Evolutionary conservation across 1,140 invertebrate genomes (phyloP), one percentile per base, ranked within the genome.

Genomic region (Drosophila dunni): DNA sequence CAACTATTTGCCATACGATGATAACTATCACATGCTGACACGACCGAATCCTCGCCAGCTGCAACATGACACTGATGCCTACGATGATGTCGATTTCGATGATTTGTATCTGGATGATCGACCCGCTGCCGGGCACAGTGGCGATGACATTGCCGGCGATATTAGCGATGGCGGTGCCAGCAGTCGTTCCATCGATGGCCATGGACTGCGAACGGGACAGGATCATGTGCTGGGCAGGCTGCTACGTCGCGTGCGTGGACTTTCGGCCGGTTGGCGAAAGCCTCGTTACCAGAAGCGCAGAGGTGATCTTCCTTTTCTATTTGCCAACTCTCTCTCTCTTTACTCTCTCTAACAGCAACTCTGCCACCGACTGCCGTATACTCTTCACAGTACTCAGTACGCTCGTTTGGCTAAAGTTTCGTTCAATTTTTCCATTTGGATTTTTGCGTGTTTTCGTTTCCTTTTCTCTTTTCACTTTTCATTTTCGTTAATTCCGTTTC

Each of bases 251-350:
- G 88, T 92, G 54, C 90, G 91, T 7, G 78, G 90, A 36, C 69
- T 92, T 20, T 89, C 91, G 20, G 79, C 89, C 15, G 90, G 84
- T 34, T 92, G 91, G 91, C 91, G 91, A 10, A 92, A 91, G 57
- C 88, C 88, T 38, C 90, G 91, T 56, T 82, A 91, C 73, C 85
- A 92, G 66, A 91, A 90, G 79, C 90, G 90, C 57, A 90, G 91
- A 92, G 91, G 91, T 92, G 91, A 92, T 65, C 81, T 81, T 69
- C 65, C 53, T 63, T 75, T 34, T 29, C 24, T 29, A 5, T 29
- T 29, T 29, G 24, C 24, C 24, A 29, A 10, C 34, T 36, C 7
- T 36, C 51, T 54, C 11, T 45, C 2, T 24, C 5, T 17, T 63
- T 56, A 46, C 56, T 78, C 46, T 82, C 50, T 67, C 81, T 85